phyloP scores from a whole-genome alignment of 2,888 invertebrate genomes.

The Tetranychus truncatus region DNA sequence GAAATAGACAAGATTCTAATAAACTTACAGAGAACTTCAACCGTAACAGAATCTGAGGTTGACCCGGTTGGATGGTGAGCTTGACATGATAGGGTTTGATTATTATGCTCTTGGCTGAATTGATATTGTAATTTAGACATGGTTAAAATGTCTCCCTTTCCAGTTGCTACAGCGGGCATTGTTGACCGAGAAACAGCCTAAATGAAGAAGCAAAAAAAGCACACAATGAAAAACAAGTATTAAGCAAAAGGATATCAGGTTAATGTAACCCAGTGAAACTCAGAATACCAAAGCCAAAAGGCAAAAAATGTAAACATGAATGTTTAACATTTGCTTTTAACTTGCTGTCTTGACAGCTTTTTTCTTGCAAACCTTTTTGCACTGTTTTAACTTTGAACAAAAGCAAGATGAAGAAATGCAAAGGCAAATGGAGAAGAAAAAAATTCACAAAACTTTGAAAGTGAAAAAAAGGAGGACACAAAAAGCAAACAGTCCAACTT shows the following conservation, averaged over 20 bases:
- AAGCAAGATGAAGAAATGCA: not conserved
- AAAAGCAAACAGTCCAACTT: not conserved
- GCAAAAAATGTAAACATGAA: not conserved
- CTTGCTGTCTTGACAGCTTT: too few relatives aligned
- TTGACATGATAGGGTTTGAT: slow-evolving; percentile 1
- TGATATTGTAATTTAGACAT: not conserved
- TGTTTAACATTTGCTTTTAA: not conserved
- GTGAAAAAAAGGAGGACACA: not conserved
- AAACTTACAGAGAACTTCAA: slow-evolving; percentile 12
- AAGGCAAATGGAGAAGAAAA: not conserved
- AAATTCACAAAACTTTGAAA: not conserved
- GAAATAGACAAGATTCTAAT: not conserved
- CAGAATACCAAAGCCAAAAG: not conserved
- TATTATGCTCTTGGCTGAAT: slow-evolving; percentile 7
- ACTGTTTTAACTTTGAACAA: too few relatives aligned
- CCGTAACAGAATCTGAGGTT: slow-evolving; percentile 1
- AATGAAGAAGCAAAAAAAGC: not conserved
- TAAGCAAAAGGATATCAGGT: not conserved
- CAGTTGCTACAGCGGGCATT: not conserved
- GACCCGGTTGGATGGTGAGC: slow-evolving; percentile 3
- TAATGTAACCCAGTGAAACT: not conserved
- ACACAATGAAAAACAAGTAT: not conserved
- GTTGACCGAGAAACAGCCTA: not conserved
- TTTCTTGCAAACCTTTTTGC: too few relatives aligned
- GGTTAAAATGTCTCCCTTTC: not conserved